phyloP scores from a whole-genome alignment of 1,140 invertebrate species.

The Bombus breviceps region DNA sequence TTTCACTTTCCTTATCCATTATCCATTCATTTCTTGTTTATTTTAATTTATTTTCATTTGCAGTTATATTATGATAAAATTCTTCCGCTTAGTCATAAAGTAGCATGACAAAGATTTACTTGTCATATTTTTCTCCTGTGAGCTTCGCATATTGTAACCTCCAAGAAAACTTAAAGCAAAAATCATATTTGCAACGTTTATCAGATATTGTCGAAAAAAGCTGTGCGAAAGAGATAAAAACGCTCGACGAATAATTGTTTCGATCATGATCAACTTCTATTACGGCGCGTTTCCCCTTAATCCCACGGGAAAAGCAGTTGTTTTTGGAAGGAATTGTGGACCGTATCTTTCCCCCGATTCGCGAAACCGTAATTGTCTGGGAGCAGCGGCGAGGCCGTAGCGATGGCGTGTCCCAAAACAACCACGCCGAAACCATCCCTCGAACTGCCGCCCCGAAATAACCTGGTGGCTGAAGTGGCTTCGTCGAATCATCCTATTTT shows the following conservation, averaged over 20 bases:
- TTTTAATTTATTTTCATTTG: not conserved
- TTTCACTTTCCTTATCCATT: not conserved
- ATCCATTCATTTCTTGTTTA: not conserved
- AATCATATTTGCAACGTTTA: not conserved
- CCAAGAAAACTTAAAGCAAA: not conserved
- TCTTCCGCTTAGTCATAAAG: too few relatives aligned
- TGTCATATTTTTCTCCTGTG: too few relatives aligned
- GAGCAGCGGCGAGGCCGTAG: not conserved
- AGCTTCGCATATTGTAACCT: too few relatives aligned
- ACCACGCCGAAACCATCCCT: constrained; percentile 22
- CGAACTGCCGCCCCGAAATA: constrained; percentile 28
- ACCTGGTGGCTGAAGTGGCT: constrained; percentile 35
- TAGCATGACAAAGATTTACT: too few relatives aligned
- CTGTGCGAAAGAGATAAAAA: not conserved
- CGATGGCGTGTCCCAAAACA: constrained; percentile 21
- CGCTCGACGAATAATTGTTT: not conserved
- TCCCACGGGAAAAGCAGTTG: not conserved
- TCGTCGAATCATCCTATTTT: constrained; percentile 45
- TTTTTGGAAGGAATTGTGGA: constrained; percentile 33
- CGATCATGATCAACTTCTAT: not conserved
- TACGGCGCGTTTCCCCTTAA: not conserved
- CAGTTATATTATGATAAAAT: not conserved
- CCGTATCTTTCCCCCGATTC: not conserved
- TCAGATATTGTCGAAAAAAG: too few relatives aligned
- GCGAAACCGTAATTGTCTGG: constrained; percentile 10